Conservation (phyloP, 1,140 invertebrate species). For the Nilaparvata lugens region DNA sequence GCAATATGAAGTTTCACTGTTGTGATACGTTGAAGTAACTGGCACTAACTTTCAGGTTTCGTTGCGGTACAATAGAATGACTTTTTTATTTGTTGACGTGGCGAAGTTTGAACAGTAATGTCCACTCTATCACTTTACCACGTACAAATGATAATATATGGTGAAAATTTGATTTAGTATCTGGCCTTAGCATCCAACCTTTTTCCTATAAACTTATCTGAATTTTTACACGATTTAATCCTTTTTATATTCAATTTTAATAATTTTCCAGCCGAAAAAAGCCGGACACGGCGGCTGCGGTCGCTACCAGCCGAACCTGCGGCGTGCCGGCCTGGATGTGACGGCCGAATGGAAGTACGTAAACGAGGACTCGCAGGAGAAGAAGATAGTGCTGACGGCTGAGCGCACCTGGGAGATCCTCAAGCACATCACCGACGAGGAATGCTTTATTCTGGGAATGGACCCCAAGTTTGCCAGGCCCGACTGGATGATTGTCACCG, state of each 20-base stretch:
- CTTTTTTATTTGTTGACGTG: too few relatives aligned
- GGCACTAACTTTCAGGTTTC: too few relatives aligned
- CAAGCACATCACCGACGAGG: conserved; percentile 95
- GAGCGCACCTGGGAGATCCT: conserved; percentile 95
- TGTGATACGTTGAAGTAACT: too few relatives aligned
- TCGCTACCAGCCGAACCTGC: conserved; percentile 89
- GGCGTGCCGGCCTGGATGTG: conserved; percentile 81
- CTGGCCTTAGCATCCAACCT: too few relatives aligned
- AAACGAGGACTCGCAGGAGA: conserved; percentile 96
- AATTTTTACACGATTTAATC: too few relatives aligned
- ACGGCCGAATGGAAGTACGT: conserved; percentile 96
- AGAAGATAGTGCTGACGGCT: conserved; percentile 85
- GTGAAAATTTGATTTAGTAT: too few relatives aligned
- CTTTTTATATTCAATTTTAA: neutral
- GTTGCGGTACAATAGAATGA: too few relatives aligned
- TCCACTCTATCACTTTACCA: too few relatives aligned
- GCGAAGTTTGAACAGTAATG: too few relatives aligned
- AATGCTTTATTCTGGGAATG: conserved; percentile 92
- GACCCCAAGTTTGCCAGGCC: conserved; percentile 92
- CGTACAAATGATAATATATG: too few relatives aligned
- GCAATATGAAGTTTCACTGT: too few relatives aligned
- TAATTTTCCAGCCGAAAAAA: conserved; percentile 44
- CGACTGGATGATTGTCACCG: conserved; percentile 99
- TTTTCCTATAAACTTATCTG: too few relatives aligned
- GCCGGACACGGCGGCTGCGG: conserved; percentile 93